A percentile compares a stretch with the other conserved stretches of the same genome.
These are phyloP conservation scores for Troides helena DNA, from an alignment of 2,888 invertebrate species.

Conservation along the genomic window DNA sequence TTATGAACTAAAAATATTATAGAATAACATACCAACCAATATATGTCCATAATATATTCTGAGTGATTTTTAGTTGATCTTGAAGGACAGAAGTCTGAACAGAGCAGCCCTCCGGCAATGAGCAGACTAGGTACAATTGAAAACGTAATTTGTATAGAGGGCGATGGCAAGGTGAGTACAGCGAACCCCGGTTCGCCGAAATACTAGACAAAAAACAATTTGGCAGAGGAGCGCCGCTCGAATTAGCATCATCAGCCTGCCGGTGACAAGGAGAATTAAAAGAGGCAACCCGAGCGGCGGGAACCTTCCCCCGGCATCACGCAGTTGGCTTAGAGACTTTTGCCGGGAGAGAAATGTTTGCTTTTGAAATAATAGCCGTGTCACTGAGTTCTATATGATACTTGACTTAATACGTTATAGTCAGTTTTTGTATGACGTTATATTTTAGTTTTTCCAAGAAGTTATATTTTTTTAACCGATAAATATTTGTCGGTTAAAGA, in stretches of 20 bases:
- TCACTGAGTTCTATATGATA: too few relatives aligned
- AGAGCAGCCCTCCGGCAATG: slow-evolving; percentile 35
- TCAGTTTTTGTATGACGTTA: too few relatives aligned
- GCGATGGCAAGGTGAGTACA: slow-evolving; percentile 55
- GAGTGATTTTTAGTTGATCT: too few relatives aligned
- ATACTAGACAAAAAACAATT: slow-evolving; percentile 60
- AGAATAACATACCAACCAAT: too few relatives aligned
- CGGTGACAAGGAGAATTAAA: slow-evolving; percentile 27
- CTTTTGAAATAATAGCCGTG: too few relatives aligned
- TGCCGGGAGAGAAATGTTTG: not conserved
- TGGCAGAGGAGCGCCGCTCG: slow-evolving; percentile 60
- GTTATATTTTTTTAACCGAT: too few relatives aligned
- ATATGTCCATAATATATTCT: too few relatives aligned
- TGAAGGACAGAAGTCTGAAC: not conserved
- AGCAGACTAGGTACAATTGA: slow-evolving; percentile 38
- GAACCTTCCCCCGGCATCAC: slow-evolving; percentile 26
- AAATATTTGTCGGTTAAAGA: too few relatives aligned
- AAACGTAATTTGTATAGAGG: slow-evolving; percentile 54
- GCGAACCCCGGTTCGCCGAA: slow-evolving; percentile 60
- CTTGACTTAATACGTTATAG: too few relatives aligned
- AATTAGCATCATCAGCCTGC: slow-evolving; percentile 56
- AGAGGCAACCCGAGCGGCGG: slow-evolving; percentile 23
- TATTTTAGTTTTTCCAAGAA: too few relatives aligned
- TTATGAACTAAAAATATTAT: too few relatives aligned
- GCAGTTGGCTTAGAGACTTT: slow-evolving; percentile 3